Percentiles rank a stretch among this genome's conserved stretches.
Conservation (phyloP, 2,797 vertebrate species). For the Myotis pilosus region DNA sequence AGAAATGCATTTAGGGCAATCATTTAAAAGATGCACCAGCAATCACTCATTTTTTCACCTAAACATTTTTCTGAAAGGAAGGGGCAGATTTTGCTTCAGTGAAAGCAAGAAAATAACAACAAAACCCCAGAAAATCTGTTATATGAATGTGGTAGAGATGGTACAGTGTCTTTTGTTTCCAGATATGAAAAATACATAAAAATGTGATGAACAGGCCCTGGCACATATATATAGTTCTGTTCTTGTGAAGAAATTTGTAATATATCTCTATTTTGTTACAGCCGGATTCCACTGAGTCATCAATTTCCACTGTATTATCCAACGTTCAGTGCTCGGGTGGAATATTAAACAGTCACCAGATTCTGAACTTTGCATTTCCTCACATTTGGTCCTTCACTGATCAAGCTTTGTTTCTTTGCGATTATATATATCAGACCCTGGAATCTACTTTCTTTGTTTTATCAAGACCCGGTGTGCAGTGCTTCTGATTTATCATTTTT, state of each 20-base stretch:
- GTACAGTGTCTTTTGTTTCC: conserved; percentile 64
- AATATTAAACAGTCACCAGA: conserved; percentile 70
- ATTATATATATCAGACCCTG: conserved; percentile 80
- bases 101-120: conserved; percentile 8
- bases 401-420: conserved; percentile 73
- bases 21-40: neutral
- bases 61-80: conserved; percentile 36
- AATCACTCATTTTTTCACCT: neutral
- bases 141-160: conserved; percentile 54
- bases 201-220: conserved; percentile 67
- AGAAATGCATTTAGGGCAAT: neutral
- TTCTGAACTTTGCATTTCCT: conserved; percentile 67
- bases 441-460: conserved; percentile 85
- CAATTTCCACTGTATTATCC: conserved; percentile 63
- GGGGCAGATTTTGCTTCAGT: neutral
- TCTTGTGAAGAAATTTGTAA: conserved; percentile 56
- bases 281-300: conserved; percentile 55
- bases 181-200: conserved; percentile 64
- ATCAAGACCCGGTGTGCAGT: conserved; percentile 80
- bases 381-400: conserved; percentile 49
- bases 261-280: conserved; percentile 56
- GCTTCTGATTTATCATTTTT: conserved; percentile 87
- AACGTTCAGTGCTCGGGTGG: neutral
- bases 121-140: conserved; percentile 36
- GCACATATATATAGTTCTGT: conserved; percentile 37